phyloP scores from a whole-genome alignment of 1,140 invertebrate genomes.

The Phortica variegata region DNA sequence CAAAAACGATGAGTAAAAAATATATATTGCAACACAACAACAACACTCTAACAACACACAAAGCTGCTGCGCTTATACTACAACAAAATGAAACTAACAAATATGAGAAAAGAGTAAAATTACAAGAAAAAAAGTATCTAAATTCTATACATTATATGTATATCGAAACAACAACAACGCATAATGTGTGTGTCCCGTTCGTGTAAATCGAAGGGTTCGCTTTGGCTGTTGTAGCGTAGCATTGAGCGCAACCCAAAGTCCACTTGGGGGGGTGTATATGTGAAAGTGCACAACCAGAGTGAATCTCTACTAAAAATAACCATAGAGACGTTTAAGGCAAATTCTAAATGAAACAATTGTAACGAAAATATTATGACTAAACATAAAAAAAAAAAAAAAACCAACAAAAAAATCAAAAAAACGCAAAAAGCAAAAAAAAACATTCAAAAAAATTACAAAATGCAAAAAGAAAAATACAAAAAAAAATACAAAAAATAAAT shows the following conservation, averaged over 20 bases:
- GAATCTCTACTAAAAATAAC: constrained; percentile 51
- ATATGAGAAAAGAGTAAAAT: too few species aligned
- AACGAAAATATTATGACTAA: constrained; percentile 39
- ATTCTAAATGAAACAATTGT: constrained; percentile 52
- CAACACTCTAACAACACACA: too few species aligned
- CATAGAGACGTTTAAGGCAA: constrained; percentile 54
- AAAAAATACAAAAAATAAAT: constrained; percentile 32
- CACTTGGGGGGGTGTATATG: too few species aligned
- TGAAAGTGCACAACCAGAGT: too few species aligned
- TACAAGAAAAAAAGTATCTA: too few species aligned
- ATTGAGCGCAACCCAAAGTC: neutral
- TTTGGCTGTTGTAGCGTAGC: neutral
- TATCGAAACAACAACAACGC: too few species aligned
- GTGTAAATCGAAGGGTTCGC: constrained; percentile 37
- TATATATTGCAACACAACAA: too few species aligned
- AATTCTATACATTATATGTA: too few species aligned
- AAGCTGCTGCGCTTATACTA: too few species aligned
- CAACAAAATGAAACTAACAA: too few species aligned
- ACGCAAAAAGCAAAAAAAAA: constrained; percentile 46
- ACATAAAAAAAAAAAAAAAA: constrained; percentile 47
- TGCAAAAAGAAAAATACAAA: constrained; percentile 54
- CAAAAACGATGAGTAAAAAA: too few species aligned
- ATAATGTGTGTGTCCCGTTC: constrained; percentile 54
- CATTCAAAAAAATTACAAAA: constrained; percentile 39
- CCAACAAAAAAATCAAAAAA: constrained; percentile 44